Evolutionary conservation across 2,888 invertebrate species (phyloP), one percentile per base, ranked within the genome.

Genomic region (Hypomecis atomaria): DNA sequence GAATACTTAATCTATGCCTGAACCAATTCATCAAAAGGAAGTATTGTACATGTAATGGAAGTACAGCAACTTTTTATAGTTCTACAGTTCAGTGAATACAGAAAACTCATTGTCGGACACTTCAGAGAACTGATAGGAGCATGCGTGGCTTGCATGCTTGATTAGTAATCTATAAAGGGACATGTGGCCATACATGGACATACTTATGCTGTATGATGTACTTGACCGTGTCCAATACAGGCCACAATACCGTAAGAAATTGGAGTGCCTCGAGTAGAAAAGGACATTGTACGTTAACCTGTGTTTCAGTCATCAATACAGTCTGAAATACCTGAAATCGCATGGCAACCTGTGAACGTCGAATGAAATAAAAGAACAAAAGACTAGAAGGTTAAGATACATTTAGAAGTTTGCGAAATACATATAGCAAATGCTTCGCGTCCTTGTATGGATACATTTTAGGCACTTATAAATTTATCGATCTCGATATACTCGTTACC

Each of bases 211-310:
- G 13, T 63, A 49, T 40, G 13, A 1, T 54, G 88, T 78, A 84
- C 79, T 86, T 87, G 89, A 84, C 91, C 90, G 89, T 91, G 86
- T 86, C 91, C 78, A 86, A 91, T 79, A 68, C 33, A 65, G 55
- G 34, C 33, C 7, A 61, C 60, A 73, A 68, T 59, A 61, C 59
- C 65, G 60, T 75, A 75, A 64, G 74, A 76, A 83, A 84, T 84
- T 78, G 75, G 78, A 82, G 80, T 74, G 78, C 72, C 73, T 74
- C 73, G 71, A 75, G 76, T 77, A 74, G 73, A 78, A 79, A 76
- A 73, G 73, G 78, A 78, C 76, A 74, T 67, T 69, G 72, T 71
- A 71, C 75, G 73, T 69, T 66, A 79, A 84, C 48, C 40, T 11
- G 42, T 40, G 52, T 52, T 59, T 64, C 34, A 45, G 44, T 52